These are phyloP conservation scores for Carettochelys insculpta DNA, from an alignment of 2,113 vertebrate species.

Conservation along the genomic window DNA sequence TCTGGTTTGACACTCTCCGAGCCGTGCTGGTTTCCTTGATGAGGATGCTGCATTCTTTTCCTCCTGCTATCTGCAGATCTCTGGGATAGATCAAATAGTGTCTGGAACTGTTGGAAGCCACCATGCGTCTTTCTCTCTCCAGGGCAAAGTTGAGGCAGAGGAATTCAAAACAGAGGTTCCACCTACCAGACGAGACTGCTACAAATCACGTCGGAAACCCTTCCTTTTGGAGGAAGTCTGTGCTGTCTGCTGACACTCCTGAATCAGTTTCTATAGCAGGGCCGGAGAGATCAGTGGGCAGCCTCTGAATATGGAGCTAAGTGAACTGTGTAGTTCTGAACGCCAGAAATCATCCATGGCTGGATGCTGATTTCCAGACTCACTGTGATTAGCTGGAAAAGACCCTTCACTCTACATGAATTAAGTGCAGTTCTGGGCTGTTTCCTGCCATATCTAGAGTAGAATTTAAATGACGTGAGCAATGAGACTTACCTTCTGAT, in stretches of 20 bases:
- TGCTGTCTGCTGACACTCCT: not conserved
- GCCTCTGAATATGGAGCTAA: not conserved
- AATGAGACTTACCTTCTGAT: not conserved
- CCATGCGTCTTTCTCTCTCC: not conserved
- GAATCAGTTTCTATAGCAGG: not conserved
- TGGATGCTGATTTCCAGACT: not conserved
- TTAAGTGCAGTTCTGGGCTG: not conserved
- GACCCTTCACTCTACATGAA: not conserved
- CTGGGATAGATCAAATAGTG: not conserved
- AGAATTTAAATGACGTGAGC: not conserved
- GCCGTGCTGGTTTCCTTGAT: not conserved
- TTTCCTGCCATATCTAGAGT: not conserved
- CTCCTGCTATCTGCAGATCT: not conserved
- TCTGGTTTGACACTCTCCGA: constrained; percentile 29
- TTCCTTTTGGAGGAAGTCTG: not conserved
- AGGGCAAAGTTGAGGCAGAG: constrained; percentile 48
- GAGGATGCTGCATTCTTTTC: not conserved
- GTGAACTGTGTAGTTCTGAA: not conserved
- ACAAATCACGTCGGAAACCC: not conserved
- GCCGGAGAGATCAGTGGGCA: not conserved
- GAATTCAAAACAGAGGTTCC: not conserved
- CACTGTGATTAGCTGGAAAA: not conserved
- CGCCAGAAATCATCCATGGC: not conserved
- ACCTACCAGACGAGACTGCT: not conserved
- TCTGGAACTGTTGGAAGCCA: not conserved